Evolutionary conservation across 2,888 invertebrate species (phyloP), one percentile per base, ranked within the genome.

Genomic region (Xestia rhomboidea): DNA sequence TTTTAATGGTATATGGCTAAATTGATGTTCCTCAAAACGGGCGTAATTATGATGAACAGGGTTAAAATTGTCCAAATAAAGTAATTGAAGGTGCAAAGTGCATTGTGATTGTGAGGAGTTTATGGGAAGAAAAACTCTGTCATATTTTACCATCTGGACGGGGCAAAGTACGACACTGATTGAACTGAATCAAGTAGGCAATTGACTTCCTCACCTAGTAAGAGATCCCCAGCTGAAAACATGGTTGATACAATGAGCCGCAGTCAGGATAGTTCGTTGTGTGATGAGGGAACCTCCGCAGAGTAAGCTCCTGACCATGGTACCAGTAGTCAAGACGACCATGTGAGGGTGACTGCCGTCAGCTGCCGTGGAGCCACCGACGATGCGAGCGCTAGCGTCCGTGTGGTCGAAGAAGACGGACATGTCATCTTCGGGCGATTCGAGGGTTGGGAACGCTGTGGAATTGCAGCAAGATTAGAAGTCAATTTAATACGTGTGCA

Each of bases 251-350:
- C 95, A 95, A 70, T 95, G 95, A 1, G 95, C 95, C 0, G 95
- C 95, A 0, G 95, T 95, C n/a, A 95, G 89, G 1, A 95, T 88
- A 24, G 89, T 89, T 2, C 92, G 81, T 0, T 51, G 73, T 3
- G 86, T 69, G 64, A 95, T 81, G 7, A 95, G 67, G 24, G 95
- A 94, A 0, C 91, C 95, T 0, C 95, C 95, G 76, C 95, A 95
- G 7, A 93, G 10, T 70, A 92, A 91, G 51, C 88, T 91, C 8
- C 91, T 86, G 80, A 93, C 11, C 0, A 90, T 2, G 0, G 77
- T 1, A 0, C 94, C 94, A 27, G n/a, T 89, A 68, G 91, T 87
- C 73, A 94, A 73, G 0, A 91, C 93, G 15, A 88, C 93, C 93
- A 94, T 94, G 87, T 93, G 92, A 0, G 94, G 94, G 34, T 91